Evolutionary conservation across 2,113 vertebrate genomes (phyloP), one percentile per base, ranked within the genome.

Genomic region (Tursiops truncatus): DNA sequence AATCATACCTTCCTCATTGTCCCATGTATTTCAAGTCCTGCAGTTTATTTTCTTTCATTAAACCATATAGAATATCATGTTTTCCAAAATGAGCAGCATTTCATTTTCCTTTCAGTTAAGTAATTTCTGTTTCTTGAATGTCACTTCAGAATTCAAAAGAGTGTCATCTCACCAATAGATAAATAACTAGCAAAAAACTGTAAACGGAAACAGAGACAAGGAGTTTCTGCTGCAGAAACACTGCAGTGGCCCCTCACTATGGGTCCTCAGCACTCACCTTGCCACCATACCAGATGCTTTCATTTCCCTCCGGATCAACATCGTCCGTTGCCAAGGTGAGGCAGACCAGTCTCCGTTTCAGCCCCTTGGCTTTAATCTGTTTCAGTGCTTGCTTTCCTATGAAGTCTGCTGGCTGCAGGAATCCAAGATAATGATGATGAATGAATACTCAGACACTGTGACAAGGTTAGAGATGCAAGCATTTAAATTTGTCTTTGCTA

Each of bases 291-390:
- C 99, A 99, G 95, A 99, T 95, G 13, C 99, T 99, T 98, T 99
- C 99, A 85, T 99, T 99, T 98, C 99, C 99, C 97, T 99, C 99
- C 0, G 99, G 99, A 98, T 99, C 99, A 1, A 99, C 97, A 0
- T 99, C 91, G 41, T 99, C 99, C 0, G 99, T 99, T 87, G 99
- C 98, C 97, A 99, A 36, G 2, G 98, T 99, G 97, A 99, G 98
- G 98, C 99, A 99, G 0, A 99, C 99, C 63, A 99, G 98, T 87
- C 98, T 99, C 93, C 99, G 99, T 94, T 97, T 99, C 97, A 99
- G 98, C 31, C 99, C 99, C 73, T 98, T 97, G 74, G 99, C 99
- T 99, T 99, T 99, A 98, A 99, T 99, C 97, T 99, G 98, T 98
- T 98, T 99, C 98, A 99, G 98, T 31, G 99, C 99, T 94, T 99